phyloP scores from a whole-genome alignment of 2,888 invertebrate genomes.

The Serrognathus titanus region DNA sequence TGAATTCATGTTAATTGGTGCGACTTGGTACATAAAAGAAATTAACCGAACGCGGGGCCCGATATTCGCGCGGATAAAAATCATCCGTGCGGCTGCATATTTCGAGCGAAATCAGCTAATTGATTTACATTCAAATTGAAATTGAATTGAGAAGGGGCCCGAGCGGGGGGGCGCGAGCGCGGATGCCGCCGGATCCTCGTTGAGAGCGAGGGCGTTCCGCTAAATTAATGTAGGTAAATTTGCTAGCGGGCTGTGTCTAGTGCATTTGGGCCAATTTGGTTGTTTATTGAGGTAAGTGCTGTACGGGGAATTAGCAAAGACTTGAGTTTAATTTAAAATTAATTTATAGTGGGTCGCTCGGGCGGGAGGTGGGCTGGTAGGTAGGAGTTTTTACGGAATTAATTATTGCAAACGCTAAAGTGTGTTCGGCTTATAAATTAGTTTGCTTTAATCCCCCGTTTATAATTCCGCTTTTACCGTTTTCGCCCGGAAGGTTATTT shows the following conservation, averaged over 20 bases:
- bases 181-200: slow-evolving; percentile 1
- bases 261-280: slow-evolving; percentile 31
- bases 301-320: slow-evolving; percentile 24
- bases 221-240: slow-evolving; percentile 34
- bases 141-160: slow-evolving; percentile 24
- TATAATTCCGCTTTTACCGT: too few species aligned
- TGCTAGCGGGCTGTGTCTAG: slow-evolving; percentile 27
- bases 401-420: background rate
- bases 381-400: background rate
- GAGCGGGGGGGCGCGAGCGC: slow-evolving; percentile 1
- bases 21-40: too few species aligned
- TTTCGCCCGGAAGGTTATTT: background rate
- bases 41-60: background rate
- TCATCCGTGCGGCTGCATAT: slow-evolving; percentile 17
- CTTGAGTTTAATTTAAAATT: slow-evolving; percentile 23
- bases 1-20: too few species aligned
- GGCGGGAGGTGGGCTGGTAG: background rate
- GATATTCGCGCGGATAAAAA: slow-evolving; percentile 11
- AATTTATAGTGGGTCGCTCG: slow-evolving; percentile 15
- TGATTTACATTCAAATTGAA: slow-evolving; percentile 29
- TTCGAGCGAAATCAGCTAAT: slow-evolving; percentile 20
- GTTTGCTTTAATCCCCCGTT: slow-evolving; percentile 1
- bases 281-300: slow-evolving; percentile 30
- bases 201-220: slow-evolving; percentile 23
- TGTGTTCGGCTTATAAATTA: background rate